Evolutionary conservation across 2,888 invertebrate genomes (phyloP).

Genomic region (Pasiphila rectangulata): DNA sequence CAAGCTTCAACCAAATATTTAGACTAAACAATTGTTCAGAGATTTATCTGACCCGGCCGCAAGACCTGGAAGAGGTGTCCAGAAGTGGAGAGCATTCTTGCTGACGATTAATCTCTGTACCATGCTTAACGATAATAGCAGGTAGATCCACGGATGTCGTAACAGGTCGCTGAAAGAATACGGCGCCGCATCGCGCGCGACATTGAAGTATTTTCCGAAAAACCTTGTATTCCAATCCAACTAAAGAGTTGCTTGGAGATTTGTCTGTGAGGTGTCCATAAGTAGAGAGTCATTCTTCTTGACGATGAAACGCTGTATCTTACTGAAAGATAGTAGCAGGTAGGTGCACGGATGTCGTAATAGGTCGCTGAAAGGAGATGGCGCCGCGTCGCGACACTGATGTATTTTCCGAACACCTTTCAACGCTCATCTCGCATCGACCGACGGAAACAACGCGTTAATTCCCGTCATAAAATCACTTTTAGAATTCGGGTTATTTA

Average conservation of each 20-base stretch:
- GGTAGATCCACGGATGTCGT: slow-evolving; percentile 52
- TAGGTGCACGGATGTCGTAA: slow-evolving; percentile 56
- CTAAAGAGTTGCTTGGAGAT: too few species aligned
- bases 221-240: too few species aligned
- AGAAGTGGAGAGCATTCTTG: background rate
- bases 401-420: slow-evolving; percentile 78
- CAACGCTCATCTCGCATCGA: slow-evolving; percentile 78
- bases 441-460: slow-evolving; percentile 81
- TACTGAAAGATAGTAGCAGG: slow-evolving; percentile 6
- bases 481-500: slow-evolving; percentile 81
- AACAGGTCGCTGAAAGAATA: slow-evolving; percentile 53
- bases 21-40: too few species aligned
- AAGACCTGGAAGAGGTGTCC: too few species aligned
- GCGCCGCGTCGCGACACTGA: slow-evolving; percentile 50
- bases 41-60: too few species aligned
- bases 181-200: slow-evolving; percentile 46
- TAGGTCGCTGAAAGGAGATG: slow-evolving; percentile 50
- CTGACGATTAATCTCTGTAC: too few species aligned
- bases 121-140: slow-evolving; percentile 4
- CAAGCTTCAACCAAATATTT: too few species aligned
- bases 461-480: slow-evolving; percentile 81
- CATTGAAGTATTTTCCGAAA: slow-evolving; percentile 73
- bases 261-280: too few species aligned
- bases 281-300: too few species aligned
- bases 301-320: too few species aligned